Evolutionary conservation across 1,140 invertebrate genomes (phyloP), one percentile per base, ranked within the genome.

Genomic region (Plectrocnemia conspersa): DNA sequence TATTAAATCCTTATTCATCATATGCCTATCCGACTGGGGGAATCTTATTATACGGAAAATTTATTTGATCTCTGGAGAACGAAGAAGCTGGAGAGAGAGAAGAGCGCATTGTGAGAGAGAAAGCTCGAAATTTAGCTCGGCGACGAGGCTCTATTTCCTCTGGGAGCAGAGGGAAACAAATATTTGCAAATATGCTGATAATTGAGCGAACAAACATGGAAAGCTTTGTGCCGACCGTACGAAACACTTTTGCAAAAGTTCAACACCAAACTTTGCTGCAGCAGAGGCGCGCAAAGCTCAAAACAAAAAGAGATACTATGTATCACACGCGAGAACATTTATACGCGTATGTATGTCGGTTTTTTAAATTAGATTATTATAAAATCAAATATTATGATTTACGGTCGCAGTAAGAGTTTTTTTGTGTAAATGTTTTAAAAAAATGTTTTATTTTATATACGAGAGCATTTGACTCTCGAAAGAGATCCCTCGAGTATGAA

Each of bases 131-230:
- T 19, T 24, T 32, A 24, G 44, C 23, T 32, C 40, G 16, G 23
- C 4, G 3, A 6, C 40, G 18, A 3, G 21, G 16, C 16, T 42
- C 16, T 42, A 42, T 42, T 7, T 42, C 24, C 23, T 7, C 2
- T 19, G 27, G 7, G 25, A 27, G 15, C 32, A 13, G 21, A 27
- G 47, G 33, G 47, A 15, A 50, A 50, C 47, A 50, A 50, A 50
- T 50, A 50, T 50, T 50, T 50, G 47, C 47, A 50, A 50, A 50
- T 50, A 50, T 50, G 47, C 47, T 50, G 47, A 50, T 50, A 50
- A 50, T 50, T 50, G 47, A 35, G 47, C n/a, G 33, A 15, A 9
- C 22, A 48, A 35, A 49, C 22, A 32, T 19, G 13, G 27, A 9
- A 19, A 21, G 46, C 22, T 35, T 33, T 35, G 2, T 24, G 16